These are phyloP conservation scores for Solea senegalensis DNA, from an alignment of 2,113 vertebrate genomes.

Conservation along the genomic window DNA sequence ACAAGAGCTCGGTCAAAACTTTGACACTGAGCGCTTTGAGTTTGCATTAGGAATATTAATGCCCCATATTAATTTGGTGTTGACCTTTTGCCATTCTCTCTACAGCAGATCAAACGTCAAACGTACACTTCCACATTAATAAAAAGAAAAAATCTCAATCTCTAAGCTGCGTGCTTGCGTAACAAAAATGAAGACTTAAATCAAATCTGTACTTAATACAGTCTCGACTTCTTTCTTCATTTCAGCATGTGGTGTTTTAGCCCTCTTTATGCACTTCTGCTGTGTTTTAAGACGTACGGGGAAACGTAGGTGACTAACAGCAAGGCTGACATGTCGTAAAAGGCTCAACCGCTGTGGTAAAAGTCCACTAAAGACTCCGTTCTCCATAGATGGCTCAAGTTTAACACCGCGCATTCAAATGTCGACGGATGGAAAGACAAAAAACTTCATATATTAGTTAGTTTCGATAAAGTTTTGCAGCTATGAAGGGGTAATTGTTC, in stretches of 20 bases:
- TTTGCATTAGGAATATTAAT: conserved; percentile 83
- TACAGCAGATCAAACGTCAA: conserved; percentile 72
- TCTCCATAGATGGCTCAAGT: not conserved
- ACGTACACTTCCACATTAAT: conserved; percentile 45
- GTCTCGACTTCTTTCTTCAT: not conserved
- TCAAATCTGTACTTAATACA: not conserved
- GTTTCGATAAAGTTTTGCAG: conserved; percentile 7
- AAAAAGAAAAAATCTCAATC: conserved; percentile 5
- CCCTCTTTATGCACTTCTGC: not conserved
- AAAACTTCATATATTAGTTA: not conserved
- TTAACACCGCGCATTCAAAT: conserved; percentile 11
- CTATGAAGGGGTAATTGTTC: conserved; percentile 29
- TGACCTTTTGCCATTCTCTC: conserved; percentile 79
- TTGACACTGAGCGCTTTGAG: conserved; percentile 57
- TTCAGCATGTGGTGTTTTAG: not conserved
- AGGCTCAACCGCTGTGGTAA: not conserved
- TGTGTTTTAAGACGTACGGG: not conserved
- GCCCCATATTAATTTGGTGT: conserved; percentile 79
- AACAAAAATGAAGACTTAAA: conserved; percentile 20
- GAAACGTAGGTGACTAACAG: not conserved
- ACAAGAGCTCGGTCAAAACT: conserved; percentile 73
- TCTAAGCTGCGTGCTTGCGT: conserved; percentile 1
- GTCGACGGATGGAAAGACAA: conserved; percentile 7
- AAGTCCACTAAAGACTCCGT: not conserved
- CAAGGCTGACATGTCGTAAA: not conserved